Evolutionary conservation across 1,140 invertebrate genomes (phyloP), one percentile per base, ranked within the genome.

Genomic region (Meloidogyne exigua): DNA sequence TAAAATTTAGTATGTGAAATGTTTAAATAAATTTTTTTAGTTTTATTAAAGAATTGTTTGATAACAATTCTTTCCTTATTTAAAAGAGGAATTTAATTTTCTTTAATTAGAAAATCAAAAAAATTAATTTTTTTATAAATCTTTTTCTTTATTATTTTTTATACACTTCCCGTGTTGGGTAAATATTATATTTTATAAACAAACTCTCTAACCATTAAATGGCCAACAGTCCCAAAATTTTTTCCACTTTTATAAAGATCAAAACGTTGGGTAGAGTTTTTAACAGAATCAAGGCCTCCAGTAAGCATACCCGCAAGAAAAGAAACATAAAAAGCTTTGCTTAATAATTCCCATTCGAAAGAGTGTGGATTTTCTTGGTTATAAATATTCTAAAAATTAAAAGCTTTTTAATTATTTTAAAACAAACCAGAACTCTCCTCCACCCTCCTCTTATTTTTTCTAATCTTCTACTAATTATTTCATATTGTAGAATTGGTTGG

Each of bases 311-410:
- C 71, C n/a, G 57, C 39, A 15, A 62, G 12, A 32, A 73, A 73
- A 10, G 10, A 39, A 3, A 28, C 7, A 26, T 36, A 62, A n/a
- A 63, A 23, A 65, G 44, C 7, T 36, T 64, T 26, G 13, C 4
- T 64, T 21, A 73, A 10, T 5, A 73, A 12, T 18, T 28, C 39
- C 71, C 71, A 66, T 26, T 73, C 71, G 23, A 73, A 57, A 36
- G 3, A 26, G 18, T 28, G 15, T 5, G 49, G 49, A 57, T 57
- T 36, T 25, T 73, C 23, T n/a, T 23, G 49, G 4, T 21, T 18
- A 32, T 73, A 64, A n/a, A 73, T 64, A 32, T 73, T 65, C 71
- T 73, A 9, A 5, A 68, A 68, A 68, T n/a, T 68, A 5, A 1
- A n/a, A 18, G 21, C n/a, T 32, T 72, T 57, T 4, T 11, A 28